Percentiles rank a stretch among this genome's conserved stretches.
Conservation (phyloP, 2,797 vertebrate genomes). For the Morelia viridis region DNA sequence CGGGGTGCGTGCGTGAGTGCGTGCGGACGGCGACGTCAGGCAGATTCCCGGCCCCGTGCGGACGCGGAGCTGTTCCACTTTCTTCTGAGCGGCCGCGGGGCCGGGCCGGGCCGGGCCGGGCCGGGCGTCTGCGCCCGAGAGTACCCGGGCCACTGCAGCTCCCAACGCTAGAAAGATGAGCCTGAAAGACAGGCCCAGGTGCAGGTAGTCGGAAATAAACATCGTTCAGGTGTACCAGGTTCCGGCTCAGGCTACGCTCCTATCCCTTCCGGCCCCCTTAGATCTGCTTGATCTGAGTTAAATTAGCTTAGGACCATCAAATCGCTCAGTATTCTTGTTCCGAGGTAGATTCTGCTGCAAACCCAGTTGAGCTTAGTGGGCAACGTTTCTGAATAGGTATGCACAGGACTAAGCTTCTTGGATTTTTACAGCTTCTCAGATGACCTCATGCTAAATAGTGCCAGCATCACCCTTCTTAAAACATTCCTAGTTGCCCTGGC, state of each 20-base stretch:
- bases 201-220: background rate
- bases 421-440: background rate
- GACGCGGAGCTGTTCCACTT: background rate
- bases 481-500: background rate
- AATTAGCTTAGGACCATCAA: background rate
- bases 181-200: background rate
- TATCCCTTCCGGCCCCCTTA: background rate
- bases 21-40: background rate
- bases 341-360: background rate
- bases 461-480: background rate
- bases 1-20: background rate
- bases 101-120: background rate
- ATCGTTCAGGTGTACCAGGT: background rate
- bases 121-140: accelerated
- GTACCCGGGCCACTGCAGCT: too few relatives aligned
- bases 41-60: background rate
- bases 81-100: background rate
- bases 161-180: background rate
- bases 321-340: background rate
- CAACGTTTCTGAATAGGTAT: background rate
- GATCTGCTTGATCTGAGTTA: too few relatives aligned
- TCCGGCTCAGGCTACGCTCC: background rate
- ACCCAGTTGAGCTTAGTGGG: background rate
- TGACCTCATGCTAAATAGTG: background rate
- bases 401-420: background rate